phyloP scores from a whole-genome alignment of 2,113 vertebrate genomes.

The Synchiropus splendidus region DNA sequence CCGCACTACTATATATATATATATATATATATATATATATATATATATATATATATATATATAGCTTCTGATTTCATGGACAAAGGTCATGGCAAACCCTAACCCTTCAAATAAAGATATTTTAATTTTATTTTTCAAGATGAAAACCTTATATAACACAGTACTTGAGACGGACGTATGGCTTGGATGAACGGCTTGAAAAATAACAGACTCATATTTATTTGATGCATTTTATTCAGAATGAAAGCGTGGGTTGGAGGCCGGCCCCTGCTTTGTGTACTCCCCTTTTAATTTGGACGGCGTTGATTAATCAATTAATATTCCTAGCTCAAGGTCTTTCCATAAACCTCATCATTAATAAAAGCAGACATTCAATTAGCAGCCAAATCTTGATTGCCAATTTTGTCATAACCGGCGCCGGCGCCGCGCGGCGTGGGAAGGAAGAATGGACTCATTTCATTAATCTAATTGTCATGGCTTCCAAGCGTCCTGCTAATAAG shows the following conservation, averaged over 20 bases:
- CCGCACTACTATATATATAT: too few species aligned
- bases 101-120: too few species aligned
- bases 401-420: constrained; percentile 62
- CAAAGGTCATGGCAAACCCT: too few species aligned
- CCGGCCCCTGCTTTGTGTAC: constrained; percentile 27
- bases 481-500: constrained; percentile 87
- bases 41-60: too few species aligned
- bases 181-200: too few species aligned
- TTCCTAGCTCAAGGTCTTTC: constrained; percentile 83
- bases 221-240: too few species aligned
- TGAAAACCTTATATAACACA: too few species aligned
- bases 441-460: constrained; percentile 79
- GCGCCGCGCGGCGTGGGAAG: constrained; percentile 50
- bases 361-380: constrained; percentile 93
- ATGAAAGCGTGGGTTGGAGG: constrained; percentile 8
- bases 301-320: constrained; percentile 74
- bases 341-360: constrained; percentile 91
- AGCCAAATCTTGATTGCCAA: constrained; percentile 76
- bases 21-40: too few species aligned
- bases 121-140: too few species aligned
- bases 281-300: constrained; percentile 32
- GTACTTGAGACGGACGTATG: too few species aligned
- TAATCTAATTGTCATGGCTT: constrained; percentile 86
- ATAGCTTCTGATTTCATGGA: too few species aligned
- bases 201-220: too few species aligned